Evolutionary conservation across 2,888 invertebrate species (phyloP), one percentile per base, ranked within the genome.

Genomic region (Hypomecis punctinalis): DNA sequence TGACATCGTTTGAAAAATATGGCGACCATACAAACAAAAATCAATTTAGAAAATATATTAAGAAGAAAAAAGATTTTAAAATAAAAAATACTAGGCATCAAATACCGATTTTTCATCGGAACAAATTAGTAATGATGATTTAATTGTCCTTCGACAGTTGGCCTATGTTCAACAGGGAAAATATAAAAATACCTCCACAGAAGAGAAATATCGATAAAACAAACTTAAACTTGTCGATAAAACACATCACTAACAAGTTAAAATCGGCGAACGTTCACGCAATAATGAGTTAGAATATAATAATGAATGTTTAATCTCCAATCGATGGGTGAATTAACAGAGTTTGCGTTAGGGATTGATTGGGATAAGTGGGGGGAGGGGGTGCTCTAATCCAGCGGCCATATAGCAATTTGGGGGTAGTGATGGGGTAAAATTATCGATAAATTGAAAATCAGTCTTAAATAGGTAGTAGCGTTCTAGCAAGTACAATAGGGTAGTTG

Each of bases 331-430:
- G 81, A 86, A 86, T 87, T 88, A 85, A 88, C 79, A 80, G 82
- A 84, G 84, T 85, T 85, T 86, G 79, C 79, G 81, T 80, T 84
- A 76, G 81, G 81, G 84, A 87, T 86, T 89, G 89, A 89, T 89
- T 88, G 83, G 81, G 79, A 79, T 80, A 83, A 83, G 78, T 72
- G 75, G 71, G 77, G 74, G 74, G 64, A 63, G 55, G 56, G 59
- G 67, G 64, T 71, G 74, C 68, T 72, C 73, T 85, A 85, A 87
- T 85, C 82, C 70, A 68, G 60, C 82, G 80, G 80, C 81, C 83
- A 85, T 84, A 84, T 81, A 82, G 82, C 82, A 84, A 83, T 84
- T 84, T 85, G 76, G 65, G 69, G 66, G 58, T 76, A 63, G 58
- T 35, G 66, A 35, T 58, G 67, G 75, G 75, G 68, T 71, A 53